Evolutionary conservation across 2,113 vertebrate genomes (phyloP).

Genomic region (Labeo catla): DNA sequence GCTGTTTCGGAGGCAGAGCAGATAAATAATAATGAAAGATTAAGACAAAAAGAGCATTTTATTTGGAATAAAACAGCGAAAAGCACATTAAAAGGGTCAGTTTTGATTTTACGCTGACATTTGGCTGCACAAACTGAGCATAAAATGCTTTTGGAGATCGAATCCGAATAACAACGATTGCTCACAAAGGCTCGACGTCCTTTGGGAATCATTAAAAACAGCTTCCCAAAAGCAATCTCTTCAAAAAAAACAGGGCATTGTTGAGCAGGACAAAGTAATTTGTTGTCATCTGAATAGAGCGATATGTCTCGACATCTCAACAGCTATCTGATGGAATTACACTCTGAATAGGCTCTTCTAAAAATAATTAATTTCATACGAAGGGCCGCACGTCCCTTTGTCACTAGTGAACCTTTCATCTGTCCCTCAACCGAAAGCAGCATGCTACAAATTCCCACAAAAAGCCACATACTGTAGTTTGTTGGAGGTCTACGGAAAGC

Average conservation of each 20-base stretch:
- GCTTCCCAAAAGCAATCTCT: neutral
- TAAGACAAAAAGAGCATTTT: neutral
- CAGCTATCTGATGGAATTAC: neutral
- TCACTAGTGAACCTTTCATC: slow-evolving; percentile 28
- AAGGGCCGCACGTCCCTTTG: slow-evolving; percentile 28
- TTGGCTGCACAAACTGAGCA: neutral
- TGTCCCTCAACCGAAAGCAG: slow-evolving; percentile 23
- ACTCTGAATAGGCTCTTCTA: slow-evolving; percentile 10
- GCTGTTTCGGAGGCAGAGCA: neutral
- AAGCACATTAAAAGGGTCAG: slow-evolving; percentile 4
- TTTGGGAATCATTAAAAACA: neutral
- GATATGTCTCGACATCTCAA: neutral
- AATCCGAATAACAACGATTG: neutral
- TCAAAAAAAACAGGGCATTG: neutral
- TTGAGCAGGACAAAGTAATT: slow-evolving; percentile 29
- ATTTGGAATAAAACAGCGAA: neutral
- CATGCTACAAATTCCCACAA: slow-evolving; percentile 19
- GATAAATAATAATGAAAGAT: neutral
- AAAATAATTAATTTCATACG: slow-evolving; percentile 20
- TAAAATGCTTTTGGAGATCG: neutral
- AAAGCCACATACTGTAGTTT: slow-evolving; percentile 15
- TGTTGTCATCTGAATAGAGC: neutral
- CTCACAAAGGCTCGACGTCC: neutral
- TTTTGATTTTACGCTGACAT: neutral
- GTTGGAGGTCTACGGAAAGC: neutral